Evolutionary conservation across 2,797 vertebrate species (phyloP), one percentile per base, ranked within the genome.

Genomic region (Mycteria americana): DNA sequence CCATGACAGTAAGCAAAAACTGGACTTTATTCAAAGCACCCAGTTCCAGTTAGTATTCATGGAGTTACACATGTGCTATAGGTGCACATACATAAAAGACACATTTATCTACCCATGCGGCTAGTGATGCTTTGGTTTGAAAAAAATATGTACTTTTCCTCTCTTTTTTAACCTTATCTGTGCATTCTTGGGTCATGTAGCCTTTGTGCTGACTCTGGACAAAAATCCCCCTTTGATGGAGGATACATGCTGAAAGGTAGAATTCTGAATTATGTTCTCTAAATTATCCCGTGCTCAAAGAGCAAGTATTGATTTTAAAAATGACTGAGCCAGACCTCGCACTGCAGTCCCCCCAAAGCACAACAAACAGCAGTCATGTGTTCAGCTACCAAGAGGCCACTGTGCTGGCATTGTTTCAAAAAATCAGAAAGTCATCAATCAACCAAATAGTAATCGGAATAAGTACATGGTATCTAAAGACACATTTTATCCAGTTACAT

Each of bases 251-350:
- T 99, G 98, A 99, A 99, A 99, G 98, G 98, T 98, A 98, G 98
- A 99, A 99, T 99, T 99, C 98, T 99, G 99, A 99, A 99, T 99
- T 99, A 99, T 99, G 98, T 99, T 99, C 99, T 99, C 99, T 99
- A 99, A 99, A 99, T 99, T 99, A 98, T 98, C 98, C 98, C 96
- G 93, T 98, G 98, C 98, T 98, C 98, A 96, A 98, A 98, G 98
- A 99, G 98, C 98, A 99, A 98, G 98, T 99, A 99, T 99, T 99
- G 99, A 99, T 99, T 99, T 98, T 98, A 97, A 98, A 98, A 98
- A 98, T 98, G 99, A 98, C 99, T 99, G 99, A 99, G 99, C 99
- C 99, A 98, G 98, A 98, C 98, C 98, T 98, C 95, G 96, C 94
- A 92, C 95, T 98, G 98, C 98, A 97, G 96, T 96, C 96, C 94